Evolutionary conservation across 1,140 invertebrate species (phyloP), one percentile per base, ranked within the genome.

Genomic region (Acromyrmex charruanus): DNA sequence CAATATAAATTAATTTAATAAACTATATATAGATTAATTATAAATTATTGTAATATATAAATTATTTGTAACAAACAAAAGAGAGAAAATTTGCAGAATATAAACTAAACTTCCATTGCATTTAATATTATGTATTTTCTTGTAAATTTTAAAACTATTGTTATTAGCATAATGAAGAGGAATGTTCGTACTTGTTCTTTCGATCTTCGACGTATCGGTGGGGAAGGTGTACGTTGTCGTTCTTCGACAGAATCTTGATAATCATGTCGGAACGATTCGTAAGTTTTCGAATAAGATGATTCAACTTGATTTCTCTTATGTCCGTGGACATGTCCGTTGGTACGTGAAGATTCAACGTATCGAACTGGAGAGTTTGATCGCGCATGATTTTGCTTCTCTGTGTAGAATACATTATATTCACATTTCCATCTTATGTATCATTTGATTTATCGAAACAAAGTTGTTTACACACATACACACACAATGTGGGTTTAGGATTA

Each of bases 171-270:
- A 14, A 16, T 3, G 9, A 58, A 4, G 16, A 63, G 44, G 6
- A 7, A 21, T 58, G 1, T 12, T 25, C 28, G 1, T 39, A 90
- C 91, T 58, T 91, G 90, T 53, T 91, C 89, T 53, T 91, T 91
- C 2, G 77, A 81, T 65, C 63, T 93, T 53, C 93, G 86, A 35
- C 93, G 90, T 53, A 91, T 94, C 6, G 96, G 96, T 0, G 96
- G 96, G 61, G 94, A 94, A 0, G 93, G 93, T 16, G 92, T 85
- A 44, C 74, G 74, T 61, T 81, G 74, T 68, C 63, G 81, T 0
- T 95, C 94, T 35, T 31, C 95, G 94, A 61, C 94, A 94, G 77
- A 95, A 7, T 93, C 91, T 12, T 92, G 92, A 25, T 93, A 84
- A 9, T 90, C 85, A 0, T 86, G 90, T n/a, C 91, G 90, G 16